Percentiles rank a stretch among this genome's conserved stretches.
phyloP scores from a whole-genome alignment of 2,113 vertebrate species.

The Perognathus longimembris region DNA sequence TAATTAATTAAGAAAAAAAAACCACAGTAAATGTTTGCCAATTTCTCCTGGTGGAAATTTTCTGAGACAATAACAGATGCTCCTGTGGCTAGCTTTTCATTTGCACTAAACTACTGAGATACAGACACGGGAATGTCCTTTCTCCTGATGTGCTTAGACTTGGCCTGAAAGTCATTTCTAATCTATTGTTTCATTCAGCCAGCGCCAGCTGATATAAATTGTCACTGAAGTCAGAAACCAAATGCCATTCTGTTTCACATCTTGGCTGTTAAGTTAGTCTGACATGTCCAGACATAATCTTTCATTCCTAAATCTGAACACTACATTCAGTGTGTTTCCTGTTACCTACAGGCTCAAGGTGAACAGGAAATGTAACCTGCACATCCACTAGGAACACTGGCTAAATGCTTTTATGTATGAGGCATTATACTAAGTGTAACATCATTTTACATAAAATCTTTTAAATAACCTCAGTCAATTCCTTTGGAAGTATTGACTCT shows the following conservation, averaged over 20 bases:
- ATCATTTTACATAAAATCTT: too few relatives aligned
- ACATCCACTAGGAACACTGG: background rate
- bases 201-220: background rate
- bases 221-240: background rate
- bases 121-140: accelerated
- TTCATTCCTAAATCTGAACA: background rate
- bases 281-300: background rate
- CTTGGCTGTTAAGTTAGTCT: background rate
- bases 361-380: background rate
- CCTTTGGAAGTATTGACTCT: too few relatives aligned
- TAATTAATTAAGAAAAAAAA: background rate
- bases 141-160: background rate
- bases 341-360: background rate
- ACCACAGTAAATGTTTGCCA: background rate
- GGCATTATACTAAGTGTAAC: background rate
- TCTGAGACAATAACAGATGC: background rate
- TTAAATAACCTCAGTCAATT: background rate
- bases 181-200: background rate
- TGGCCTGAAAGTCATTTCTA: background rate
- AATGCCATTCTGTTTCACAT: background rate
- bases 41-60: background rate
- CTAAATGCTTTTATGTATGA: background rate
- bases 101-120: background rate
- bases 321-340: background rate
- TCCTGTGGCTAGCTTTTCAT: background rate